Percentiles rank a stretch among this genome's conserved stretches.
Evolutionary conservation across 2,888 invertebrate species (phyloP).

Genomic region (Cephus spinipes): DNA sequence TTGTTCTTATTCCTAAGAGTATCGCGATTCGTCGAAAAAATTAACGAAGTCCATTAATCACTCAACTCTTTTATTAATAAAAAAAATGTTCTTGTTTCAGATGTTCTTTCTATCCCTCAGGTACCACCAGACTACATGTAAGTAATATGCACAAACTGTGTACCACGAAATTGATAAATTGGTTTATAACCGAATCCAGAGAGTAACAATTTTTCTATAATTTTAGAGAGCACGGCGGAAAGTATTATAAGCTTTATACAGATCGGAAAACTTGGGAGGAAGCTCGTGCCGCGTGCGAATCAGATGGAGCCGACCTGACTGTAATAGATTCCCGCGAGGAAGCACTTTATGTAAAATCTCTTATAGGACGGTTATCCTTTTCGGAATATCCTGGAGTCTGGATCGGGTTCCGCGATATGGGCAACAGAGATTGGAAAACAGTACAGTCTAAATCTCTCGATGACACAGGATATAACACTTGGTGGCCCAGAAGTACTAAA

Average conservation of each 20-base stretch:
- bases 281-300: constrained; percentile 9
- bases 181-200: neutral
- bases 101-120: neutral
- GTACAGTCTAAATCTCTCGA: constrained; percentile 3
- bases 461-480: constrained; percentile 15
- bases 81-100: constrained; percentile 9
- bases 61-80: neutral
- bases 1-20: no score
- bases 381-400: constrained; percentile 9
- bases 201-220: neutral
- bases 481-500: constrained; percentile 6
- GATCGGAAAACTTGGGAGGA: constrained; percentile 4
- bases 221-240: neutral
- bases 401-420: constrained; percentile 17
- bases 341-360: constrained; percentile 8
- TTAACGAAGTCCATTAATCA: no score
- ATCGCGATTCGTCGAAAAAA: no score
- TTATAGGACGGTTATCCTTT: neutral
- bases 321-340: constrained; percentile 19
- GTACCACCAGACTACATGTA: constrained; percentile 12
- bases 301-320: constrained; percentile 10
- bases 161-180: neutral
- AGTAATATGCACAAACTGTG: neutral
- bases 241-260: constrained; percentile 12
- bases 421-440: constrained; percentile 11